Base-by-base conservation (phyloP, 2,797 vertebrate genomes). In the Pteronotus mesoamericanus region DNA sequence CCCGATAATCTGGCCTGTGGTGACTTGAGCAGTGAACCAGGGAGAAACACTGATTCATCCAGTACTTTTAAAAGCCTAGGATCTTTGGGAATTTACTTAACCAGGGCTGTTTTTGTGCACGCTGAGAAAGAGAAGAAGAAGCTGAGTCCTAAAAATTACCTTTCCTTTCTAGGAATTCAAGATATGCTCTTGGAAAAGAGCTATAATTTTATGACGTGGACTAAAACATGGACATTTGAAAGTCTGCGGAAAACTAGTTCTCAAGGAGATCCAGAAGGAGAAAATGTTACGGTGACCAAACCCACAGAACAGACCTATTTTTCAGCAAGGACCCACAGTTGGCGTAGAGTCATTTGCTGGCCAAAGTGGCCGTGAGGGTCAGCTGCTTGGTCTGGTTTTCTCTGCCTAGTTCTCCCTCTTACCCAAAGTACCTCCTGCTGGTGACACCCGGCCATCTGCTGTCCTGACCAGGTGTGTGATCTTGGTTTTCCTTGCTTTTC, bases 401-500 rank as follows among this genome's bases (percentile, higher is more conserved):
- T 95, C 39, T 89, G 74, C 29, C 39, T 80, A 51, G 75, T 42
- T 57, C 16, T 95, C 29, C 1, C 1, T 97, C 92, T 98, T 98
- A 99, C 99, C 99, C 82, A 97, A 78, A 86, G 98, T 98, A 98
- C 99, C 99, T 98, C 99, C 99, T 79, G 98, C 99, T 97, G 99
- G 99, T 98, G 99, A 99, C 96, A 99, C 99, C 64, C 99, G 98
- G 95, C 99, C 99, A 93, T 99, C 99, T 72, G 99, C 99, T 83
- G 99, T 99, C 97, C 99, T 99, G 96, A 99, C 99, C 96, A 99
- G 99, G 97, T 99, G 99, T 10, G 99, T 99, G 97, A 99, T 99
- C 98, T 99, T 99, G 96, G 98, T 99, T 99, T 99, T 99, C 95
- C 99, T 99, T 29, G 99, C 99, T 99, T 99, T 99, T 97, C 99